phyloP scores from a whole-genome alignment of 2,888 invertebrate species.

The Ceriagrion tenellum region DNA sequence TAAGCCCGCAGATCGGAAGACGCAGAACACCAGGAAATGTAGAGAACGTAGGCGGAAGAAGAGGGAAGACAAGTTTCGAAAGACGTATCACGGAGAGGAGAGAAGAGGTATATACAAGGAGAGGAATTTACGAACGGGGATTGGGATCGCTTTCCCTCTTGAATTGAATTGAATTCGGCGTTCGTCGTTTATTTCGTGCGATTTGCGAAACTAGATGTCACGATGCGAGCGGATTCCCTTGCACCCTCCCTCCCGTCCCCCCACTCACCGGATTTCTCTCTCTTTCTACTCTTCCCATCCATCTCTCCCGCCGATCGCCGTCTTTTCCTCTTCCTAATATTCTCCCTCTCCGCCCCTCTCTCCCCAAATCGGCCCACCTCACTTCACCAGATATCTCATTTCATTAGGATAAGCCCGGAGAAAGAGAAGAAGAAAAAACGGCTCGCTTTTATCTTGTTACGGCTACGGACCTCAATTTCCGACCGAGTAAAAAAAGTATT shows the following conservation, averaged over 20 bases:
- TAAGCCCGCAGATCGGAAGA: background rate
- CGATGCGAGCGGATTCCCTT: background rate
- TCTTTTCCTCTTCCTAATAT: background rate
- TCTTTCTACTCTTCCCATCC: background rate
- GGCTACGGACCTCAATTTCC: background rate
- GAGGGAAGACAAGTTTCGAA: background rate
- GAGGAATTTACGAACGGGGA: background rate
- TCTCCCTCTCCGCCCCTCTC: no score
- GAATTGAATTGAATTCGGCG: constrained; percentile 14
- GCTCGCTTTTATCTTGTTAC: background rate
- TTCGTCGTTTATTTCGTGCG: background rate
- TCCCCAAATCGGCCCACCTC: no score
- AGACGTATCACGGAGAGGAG: background rate
- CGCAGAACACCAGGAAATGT: background rate
- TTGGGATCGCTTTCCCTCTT: background rate
- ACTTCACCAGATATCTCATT: background rate
- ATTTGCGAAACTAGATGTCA: constrained; percentile 42
- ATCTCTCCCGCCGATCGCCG: background rate
- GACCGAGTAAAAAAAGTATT: background rate
- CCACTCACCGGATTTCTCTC: background rate
- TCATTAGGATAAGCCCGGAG: background rate
- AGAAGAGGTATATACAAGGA: background rate
- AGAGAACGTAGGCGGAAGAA: background rate
- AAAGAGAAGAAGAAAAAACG: background rate
- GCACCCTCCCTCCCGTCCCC: no score